Evolutionary conservation across 1,140 invertebrate genomes (phyloP).

Genomic region (Drosophila bocqueti): DNA sequence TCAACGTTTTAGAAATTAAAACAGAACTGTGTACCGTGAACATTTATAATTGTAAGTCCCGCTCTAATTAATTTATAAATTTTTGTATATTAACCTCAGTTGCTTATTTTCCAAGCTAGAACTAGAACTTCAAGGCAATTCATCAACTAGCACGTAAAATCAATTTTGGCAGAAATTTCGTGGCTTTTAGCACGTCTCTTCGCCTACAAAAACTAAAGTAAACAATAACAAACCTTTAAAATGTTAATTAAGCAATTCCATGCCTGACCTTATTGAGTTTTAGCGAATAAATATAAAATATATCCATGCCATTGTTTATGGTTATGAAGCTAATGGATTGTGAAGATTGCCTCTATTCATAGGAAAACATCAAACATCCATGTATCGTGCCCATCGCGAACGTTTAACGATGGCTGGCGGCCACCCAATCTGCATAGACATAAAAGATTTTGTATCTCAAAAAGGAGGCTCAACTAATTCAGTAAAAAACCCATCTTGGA

Average conservation of each 20-base stretch:
- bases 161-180: background rate
- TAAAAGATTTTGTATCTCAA: constrained; percentile 4
- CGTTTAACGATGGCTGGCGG: constrained; percentile 21
- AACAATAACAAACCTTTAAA: background rate
- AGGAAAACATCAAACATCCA: constrained; percentile 2
- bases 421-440: constrained; percentile 35
- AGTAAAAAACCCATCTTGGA: background rate
- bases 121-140: background rate
- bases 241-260: constrained; percentile 44
- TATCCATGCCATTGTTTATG: constrained; percentile 48
- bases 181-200: constrained; percentile 4
- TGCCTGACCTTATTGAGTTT: constrained; percentile 42
- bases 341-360: constrained; percentile 41
- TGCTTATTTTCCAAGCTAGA: background rate
- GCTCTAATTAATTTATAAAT: background rate
- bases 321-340: constrained; percentile 65
- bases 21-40: background rate
- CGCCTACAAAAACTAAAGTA: background rate
- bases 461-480: background rate
- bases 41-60: background rate
- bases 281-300: constrained; percentile 22
- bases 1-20: background rate
- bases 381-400: constrained; percentile 17
- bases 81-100: background rate
- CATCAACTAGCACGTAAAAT: background rate